These are phyloP conservation scores for Trissolcus basalis DNA, from an alignment of 1,140 invertebrate genomes.

Conservation along the genomic window DNA sequence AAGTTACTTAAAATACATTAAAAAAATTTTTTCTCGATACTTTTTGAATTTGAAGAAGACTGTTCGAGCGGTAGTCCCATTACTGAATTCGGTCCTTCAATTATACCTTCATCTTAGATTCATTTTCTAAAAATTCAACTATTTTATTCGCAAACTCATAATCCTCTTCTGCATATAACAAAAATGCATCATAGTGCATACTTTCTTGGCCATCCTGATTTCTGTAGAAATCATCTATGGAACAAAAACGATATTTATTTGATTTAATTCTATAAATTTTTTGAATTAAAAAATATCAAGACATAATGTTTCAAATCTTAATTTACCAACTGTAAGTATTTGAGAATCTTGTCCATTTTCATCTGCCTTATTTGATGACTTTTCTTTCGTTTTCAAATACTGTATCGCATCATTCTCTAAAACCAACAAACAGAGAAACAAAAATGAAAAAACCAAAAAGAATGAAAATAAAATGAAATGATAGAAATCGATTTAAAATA, in stretches of 20 bases:
- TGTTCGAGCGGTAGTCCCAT: too few relatives aligned
- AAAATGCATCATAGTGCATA: constrained; percentile 82
- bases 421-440: constrained; percentile 13
- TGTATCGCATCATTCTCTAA: constrained; percentile 69
- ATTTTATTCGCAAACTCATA: constrained; percentile 79
- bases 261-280: too few relatives aligned
- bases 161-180: constrained; percentile 84
- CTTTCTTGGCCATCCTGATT: constrained; percentile 74
- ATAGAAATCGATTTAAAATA: too few relatives aligned
- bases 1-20: neutral
- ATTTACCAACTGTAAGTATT: constrained; percentile 69
- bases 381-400: constrained; percentile 64
- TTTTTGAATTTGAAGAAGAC: too few relatives aligned
- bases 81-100: too few relatives aligned
- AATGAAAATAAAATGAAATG: constrained; percentile 1
- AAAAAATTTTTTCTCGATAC: too few relatives aligned
- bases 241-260: too few relatives aligned
- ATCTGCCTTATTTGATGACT: constrained; percentile 52
- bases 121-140: constrained; percentile 79
- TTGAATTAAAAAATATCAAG: too few relatives aligned
- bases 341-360: constrained; percentile 57
- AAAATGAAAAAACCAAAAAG: constrained; percentile 7
- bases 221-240: constrained; percentile 77
- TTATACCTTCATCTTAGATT: constrained; percentile 79
- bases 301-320: constrained; percentile 53